Conservation (phyloP, 2,888 invertebrate species). For the Ceratothoa steindachneri region DNA sequence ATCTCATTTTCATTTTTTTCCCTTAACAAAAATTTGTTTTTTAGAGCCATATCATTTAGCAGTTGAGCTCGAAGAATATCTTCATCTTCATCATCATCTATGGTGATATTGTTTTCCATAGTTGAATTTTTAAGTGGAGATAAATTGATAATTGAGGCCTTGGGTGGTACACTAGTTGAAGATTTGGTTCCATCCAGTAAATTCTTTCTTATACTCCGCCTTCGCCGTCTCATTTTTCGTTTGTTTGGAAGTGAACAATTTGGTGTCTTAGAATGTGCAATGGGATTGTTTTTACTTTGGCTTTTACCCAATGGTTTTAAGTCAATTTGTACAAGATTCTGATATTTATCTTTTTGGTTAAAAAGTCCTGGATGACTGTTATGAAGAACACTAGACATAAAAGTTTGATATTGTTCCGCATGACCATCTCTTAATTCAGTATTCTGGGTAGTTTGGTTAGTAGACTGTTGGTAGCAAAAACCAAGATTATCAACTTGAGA, state of each 20-base stretch:
- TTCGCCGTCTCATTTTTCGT: neutral
- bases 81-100: constrained; percentile 43
- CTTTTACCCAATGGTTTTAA: neutral
- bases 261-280: neutral
- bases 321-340: neutral
- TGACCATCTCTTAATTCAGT: constrained; percentile 23
- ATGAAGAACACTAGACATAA: constrained; percentile 30
- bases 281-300: neutral
- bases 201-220: neutral
- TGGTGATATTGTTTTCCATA: neutral
- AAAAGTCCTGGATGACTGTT: neutral
- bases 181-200: too few species aligned
- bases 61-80: constrained; percentile 35
- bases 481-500: neutral
- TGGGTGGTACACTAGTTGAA: neutral
- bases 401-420: constrained; percentile 37
- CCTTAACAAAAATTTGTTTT: neutral
- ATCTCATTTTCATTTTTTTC: neutral
- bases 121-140: neutral
- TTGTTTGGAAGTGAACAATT: neutral
- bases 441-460: neutral
- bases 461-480: neutral
- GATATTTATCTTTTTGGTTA: neutral
- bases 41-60: constrained; percentile 23
- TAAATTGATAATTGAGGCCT: neutral